phyloP scores from a whole-genome alignment of 2,888 invertebrate species.

The Euphydryas editha region DNA sequence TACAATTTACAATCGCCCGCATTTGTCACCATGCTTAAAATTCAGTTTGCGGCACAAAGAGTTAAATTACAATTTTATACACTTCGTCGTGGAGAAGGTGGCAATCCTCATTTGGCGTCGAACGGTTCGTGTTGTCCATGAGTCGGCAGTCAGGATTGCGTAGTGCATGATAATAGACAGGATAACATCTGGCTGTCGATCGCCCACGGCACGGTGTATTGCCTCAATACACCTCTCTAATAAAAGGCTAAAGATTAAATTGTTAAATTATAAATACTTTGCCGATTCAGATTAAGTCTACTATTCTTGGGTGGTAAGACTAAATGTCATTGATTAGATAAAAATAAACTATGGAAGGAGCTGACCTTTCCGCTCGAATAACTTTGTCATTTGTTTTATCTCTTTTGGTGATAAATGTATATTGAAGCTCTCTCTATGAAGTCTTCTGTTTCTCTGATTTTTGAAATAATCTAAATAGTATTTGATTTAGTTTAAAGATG shows the following conservation, averaged over 20 bases:
- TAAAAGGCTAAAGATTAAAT: conserved; percentile 33
- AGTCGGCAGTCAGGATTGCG: conserved; percentile 47
- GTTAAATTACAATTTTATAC: conserved; percentile 54
- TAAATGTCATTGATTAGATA: conserved; percentile 44
- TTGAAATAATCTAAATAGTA: neutral
- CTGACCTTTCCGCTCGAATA: conserved; percentile 41
- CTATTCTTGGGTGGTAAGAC: conserved; percentile 34
- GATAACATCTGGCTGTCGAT: conserved; percentile 67
- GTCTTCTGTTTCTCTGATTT: conserved; percentile 17
- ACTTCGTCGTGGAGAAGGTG: conserved; percentile 32
- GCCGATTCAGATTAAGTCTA: conserved; percentile 17
- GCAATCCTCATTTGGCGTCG: conserved; percentile 35
- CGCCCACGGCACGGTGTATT: conserved; percentile 35
- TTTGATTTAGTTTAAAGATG: neutral
- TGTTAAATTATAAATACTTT: conserved; percentile 27
- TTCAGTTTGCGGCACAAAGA: conserved; percentile 53
- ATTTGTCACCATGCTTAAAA: conserved; percentile 54
- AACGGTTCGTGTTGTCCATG: conserved; percentile 38
- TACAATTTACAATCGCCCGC: conserved; percentile 52
- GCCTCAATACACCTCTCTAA: conserved; percentile 29
- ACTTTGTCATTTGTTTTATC: conserved; percentile 38
- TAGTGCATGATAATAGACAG: conserved; percentile 67
- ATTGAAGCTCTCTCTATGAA: conserved; percentile 21
- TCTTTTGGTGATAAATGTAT: conserved; percentile 32
- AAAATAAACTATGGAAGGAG: conserved; percentile 39